Evolutionary conservation across 2,113 vertebrate genomes (phyloP).

Genomic region (Solenodon paradoxus): DNA sequence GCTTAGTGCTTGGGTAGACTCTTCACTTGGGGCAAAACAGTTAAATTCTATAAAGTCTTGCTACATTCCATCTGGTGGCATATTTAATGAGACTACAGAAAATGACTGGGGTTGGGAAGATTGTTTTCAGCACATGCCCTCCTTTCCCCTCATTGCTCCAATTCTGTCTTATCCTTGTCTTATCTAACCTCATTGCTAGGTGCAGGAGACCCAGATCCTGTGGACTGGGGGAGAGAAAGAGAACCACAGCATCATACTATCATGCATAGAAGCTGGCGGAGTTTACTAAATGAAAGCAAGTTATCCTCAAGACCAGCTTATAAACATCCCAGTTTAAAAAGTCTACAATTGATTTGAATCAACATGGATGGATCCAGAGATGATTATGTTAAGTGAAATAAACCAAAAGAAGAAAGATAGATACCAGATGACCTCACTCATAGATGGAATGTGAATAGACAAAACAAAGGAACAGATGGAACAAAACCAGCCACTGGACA

Average conservation of each 20-base stretch:
- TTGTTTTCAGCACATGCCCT: not conserved
- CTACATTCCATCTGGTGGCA: not conserved
- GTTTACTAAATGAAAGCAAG: not conserved
- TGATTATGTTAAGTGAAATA: too few species aligned
- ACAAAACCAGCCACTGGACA: too few species aligned
- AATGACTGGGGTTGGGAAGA: not conserved
- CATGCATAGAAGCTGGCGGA: not conserved
- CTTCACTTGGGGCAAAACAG: not conserved
- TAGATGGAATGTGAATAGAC: too few species aligned
- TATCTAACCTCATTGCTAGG: not conserved
- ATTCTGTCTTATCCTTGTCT: not conserved
- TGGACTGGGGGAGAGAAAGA: not conserved
- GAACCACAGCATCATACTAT: accelerated
- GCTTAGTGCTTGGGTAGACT: not conserved
- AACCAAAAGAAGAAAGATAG: too few species aligned
- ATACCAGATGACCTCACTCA: too few species aligned
- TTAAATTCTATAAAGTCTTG: not conserved
- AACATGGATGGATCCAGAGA: too few species aligned
- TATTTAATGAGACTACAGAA: not conserved
- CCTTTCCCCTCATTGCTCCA: not conserved
- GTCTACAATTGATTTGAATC: too few species aligned
- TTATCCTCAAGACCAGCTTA: not conserved
- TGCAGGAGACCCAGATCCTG: not conserved
- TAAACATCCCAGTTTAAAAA: not conserved
- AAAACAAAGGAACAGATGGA: too few species aligned